These are phyloP conservation scores for Anoplophora glabripennis DNA, from an alignment of 1,140 invertebrate genomes.

Conservation along the genomic window DNA sequence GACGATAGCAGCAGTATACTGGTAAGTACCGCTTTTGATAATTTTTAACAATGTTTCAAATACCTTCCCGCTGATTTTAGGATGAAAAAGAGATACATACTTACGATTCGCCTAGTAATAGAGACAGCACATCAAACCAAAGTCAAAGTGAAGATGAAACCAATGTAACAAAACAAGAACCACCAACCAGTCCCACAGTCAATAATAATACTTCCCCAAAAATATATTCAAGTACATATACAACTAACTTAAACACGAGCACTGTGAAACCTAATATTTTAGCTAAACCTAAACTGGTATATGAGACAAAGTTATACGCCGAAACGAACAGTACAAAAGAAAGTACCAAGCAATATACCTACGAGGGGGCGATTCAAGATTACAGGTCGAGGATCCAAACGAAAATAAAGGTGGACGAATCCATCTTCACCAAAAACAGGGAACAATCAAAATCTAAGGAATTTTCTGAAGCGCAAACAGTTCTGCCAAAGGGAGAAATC, in stretches of 20 bases:
- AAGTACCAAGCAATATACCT: slow-evolving; percentile 75
- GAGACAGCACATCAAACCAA: slow-evolving; percentile 37
- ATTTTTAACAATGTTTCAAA: background rate
- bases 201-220: slow-evolving; percentile 11
- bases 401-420: slow-evolving; percentile 50
- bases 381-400: slow-evolving; percentile 70
- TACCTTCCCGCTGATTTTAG: slow-evolving; percentile 16
- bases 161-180: slow-evolving; percentile 24
- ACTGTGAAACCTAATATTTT: background rate
- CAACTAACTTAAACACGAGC: background rate
- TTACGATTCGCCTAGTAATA: slow-evolving; percentile 33
- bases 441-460: slow-evolving; percentile 50
- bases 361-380: slow-evolving; percentile 80
- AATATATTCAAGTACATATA: slow-evolving; percentile 9
- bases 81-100: slow-evolving; percentile 39
- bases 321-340: slow-evolving; percentile 51
- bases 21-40: slow-evolving; percentile 29
- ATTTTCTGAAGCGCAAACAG: slow-evolving; percentile 50
- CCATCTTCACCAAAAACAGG: slow-evolving; percentile 36
- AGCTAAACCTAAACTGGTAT: background rate
- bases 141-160: slow-evolving; percentile 44
- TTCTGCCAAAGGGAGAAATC: slow-evolving; percentile 75
- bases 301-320: slow-evolving; percentile 22
- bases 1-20: slow-evolving; percentile 47
- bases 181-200: slow-evolving; percentile 5